These are phyloP conservation scores for Dermatophagoides farinae DNA, from an alignment of 1,140 invertebrate species.

Conservation along the genomic window DNA sequence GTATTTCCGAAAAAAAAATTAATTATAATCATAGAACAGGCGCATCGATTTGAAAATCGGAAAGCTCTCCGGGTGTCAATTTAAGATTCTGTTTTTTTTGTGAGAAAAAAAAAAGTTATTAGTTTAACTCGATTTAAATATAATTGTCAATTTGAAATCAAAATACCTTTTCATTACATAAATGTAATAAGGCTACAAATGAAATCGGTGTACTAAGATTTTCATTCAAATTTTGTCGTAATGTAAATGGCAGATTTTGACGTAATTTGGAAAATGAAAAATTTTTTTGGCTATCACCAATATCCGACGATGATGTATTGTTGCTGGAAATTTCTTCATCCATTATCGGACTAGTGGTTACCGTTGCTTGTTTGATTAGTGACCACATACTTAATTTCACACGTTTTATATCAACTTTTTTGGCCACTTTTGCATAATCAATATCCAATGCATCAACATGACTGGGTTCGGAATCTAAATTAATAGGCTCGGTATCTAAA, in stretches of 20 bases:
- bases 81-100: no score
- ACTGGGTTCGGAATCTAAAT: constrained; percentile 34
- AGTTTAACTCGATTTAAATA: background rate
- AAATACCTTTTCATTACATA: constrained; percentile 46
- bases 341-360: background rate
- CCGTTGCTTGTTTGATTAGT: constrained; percentile 17
- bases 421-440: constrained; percentile 48
- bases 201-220: constrained; percentile 49
- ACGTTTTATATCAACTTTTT: constrained; percentile 55
- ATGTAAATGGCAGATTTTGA: constrained; percentile 33
- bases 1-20: no score
- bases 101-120: no score
- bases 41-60: no score
- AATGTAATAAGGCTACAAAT: constrained; percentile 50
- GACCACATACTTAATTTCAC: constrained; percentile 49
- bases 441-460: constrained; percentile 44
- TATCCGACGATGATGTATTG: background rate
- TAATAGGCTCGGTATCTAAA: constrained; percentile 24
- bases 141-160: no score
- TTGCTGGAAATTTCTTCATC: background rate
- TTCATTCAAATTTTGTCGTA: constrained; percentile 39
- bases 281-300: background rate
- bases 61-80: no score
- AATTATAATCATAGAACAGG: no score
- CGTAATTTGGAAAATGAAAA: constrained; percentile 34